Conservation (phyloP, 1,140 invertebrate genomes). For the Portunus trituberculatus region DNA sequence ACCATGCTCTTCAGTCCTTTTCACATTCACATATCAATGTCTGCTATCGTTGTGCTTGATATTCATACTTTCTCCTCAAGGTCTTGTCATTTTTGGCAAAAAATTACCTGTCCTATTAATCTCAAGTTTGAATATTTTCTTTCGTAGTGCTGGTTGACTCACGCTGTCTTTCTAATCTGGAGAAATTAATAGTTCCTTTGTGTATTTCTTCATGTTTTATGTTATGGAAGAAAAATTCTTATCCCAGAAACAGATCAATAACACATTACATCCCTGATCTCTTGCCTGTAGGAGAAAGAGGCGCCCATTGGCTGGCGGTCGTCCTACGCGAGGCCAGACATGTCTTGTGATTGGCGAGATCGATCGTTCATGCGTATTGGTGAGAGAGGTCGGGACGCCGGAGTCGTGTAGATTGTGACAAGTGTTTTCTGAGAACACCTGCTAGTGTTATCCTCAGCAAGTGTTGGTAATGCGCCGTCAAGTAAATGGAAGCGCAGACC, state of each 20-base stretch:
- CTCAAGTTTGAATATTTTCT: no score
- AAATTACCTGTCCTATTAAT: no score
- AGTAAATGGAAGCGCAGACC: slow-evolving; percentile 40
- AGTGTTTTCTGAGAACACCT: neutral
- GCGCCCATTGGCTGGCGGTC: slow-evolving; percentile 41
- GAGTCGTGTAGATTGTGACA: neutral
- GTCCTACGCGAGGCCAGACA: neutral
- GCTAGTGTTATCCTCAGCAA: neutral
- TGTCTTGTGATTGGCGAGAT: slow-evolving; percentile 55
- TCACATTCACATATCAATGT: no score
- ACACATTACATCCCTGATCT: slow-evolving; percentile 37
- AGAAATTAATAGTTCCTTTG: no score
- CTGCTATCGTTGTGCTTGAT: no score
- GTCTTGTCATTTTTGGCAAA: no score
- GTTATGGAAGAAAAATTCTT: no score
- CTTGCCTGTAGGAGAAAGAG: neutral
- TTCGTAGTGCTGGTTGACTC: no score
- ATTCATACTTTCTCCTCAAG: no score
- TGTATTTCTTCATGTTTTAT: no score
- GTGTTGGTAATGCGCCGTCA: slow-evolving; percentile 49
- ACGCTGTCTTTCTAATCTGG: no score
- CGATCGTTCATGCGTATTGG: slow-evolving; percentile 50
- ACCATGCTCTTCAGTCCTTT: no score
- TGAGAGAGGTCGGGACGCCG: neutral
- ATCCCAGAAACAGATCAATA: slow-evolving; percentile 49